Evolutionary conservation across 1,140 invertebrate genomes (phyloP).

Genomic region (Metaphire vulgaris): DNA sequence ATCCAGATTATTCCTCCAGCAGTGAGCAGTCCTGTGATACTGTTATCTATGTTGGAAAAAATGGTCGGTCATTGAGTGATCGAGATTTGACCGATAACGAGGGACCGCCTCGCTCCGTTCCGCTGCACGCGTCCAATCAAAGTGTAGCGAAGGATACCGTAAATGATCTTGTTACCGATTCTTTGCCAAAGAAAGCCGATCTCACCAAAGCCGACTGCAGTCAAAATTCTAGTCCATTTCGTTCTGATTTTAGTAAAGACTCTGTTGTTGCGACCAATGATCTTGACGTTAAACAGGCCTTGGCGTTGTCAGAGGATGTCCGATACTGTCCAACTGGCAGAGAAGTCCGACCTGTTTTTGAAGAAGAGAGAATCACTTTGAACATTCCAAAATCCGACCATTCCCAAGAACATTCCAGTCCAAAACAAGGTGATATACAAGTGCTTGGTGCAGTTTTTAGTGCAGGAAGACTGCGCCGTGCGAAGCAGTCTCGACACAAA

Average conservation of each 20-base stretch:
- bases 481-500: background rate
- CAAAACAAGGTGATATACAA: too few species aligned
- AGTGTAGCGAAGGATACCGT: too few species aligned
- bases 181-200: too few species aligned
- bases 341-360: background rate
- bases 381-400: too few species aligned
- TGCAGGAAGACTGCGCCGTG: background rate
- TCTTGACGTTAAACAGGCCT: too few species aligned
- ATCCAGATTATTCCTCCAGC: constrained; percentile 84
- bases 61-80: constrained; percentile 45
- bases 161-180: too few species aligned
- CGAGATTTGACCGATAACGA: constrained; percentile 51
- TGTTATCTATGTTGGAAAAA: constrained; percentile 80
- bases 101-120: constrained; percentile 35
- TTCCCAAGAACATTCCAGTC: too few species aligned
- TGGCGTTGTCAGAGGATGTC: background rate
- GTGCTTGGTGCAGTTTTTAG: background rate
- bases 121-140: background rate
- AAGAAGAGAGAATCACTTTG: background rate
- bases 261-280: too few species aligned
- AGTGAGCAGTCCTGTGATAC: constrained; percentile 92
- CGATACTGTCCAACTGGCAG: background rate
- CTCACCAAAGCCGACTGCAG: too few species aligned
- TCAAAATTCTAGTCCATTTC: too few species aligned
- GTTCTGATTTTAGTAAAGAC: too few species aligned